These are phyloP conservation scores for Castor canadensis DNA, from an alignment of 2,113 vertebrate species.

Conservation along the genomic window DNA sequence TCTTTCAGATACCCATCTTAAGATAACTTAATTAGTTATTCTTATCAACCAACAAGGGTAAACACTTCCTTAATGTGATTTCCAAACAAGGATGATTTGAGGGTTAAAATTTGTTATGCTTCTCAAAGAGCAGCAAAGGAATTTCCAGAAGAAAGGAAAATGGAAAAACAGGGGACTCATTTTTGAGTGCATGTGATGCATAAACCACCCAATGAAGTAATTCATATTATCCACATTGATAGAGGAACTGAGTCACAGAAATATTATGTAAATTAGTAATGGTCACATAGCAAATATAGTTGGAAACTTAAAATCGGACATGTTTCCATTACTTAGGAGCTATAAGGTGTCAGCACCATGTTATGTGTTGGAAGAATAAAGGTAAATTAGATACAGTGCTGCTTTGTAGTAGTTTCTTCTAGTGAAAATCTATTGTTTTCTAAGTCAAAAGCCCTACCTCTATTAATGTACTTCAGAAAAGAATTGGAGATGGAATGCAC, in stretches of 20 bases:
- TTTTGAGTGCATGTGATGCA: not conserved
- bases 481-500: not conserved
- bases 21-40: not conserved
- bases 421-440: not conserved
- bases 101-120: not conserved
- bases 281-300: not conserved
- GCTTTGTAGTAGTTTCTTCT: not conserved
- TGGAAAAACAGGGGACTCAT: not conserved
- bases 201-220: not conserved
- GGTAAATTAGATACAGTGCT: not conserved
- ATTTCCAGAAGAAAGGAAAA: not conserved
- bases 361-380: not conserved
- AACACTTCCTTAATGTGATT: not conserved
- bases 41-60: not conserved
- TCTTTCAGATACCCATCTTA: not conserved
- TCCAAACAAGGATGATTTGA: not conserved
- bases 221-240: not conserved
- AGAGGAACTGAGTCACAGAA: not conserved
- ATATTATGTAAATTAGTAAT: not conserved
- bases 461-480: not conserved
- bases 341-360: not conserved
- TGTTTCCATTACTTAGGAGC: too few species aligned
- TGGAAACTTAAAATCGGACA: not conserved
- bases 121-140: not conserved
- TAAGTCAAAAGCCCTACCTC: not conserved